Base-by-base conservation (phyloP, 2,888 invertebrate species). In the Agrotis exclamationis region DNA sequence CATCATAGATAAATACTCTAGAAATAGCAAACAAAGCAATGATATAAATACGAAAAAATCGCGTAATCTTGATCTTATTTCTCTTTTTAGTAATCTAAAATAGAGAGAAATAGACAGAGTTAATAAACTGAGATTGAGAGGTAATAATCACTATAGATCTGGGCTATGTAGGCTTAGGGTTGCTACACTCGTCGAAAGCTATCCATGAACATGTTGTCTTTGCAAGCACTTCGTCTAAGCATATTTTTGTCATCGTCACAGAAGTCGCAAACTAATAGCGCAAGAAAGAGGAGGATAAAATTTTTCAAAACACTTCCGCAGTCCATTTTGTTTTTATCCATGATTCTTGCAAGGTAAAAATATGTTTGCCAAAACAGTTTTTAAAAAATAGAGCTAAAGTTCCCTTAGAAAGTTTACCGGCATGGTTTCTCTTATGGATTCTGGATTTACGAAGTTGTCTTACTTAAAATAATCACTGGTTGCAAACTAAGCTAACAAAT, bases 111-210 rank as follows among this genome's bases (percentile, higher is more conserved):
- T 59, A 59, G 68, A 68, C 53, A 65, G 44, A 74, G 58, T 65
- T 78, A 82, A 85, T 84, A 76, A 83, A 73, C 67, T 80, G 64
- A 75, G 66, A 80, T 77, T 74, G 69, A 80, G 70, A 70, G 66
- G 77, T 83, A 79, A 81, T 59, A 76, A 45, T 78, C 63, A 56
- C 18, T 57, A 50, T n/a, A 62, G 60, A 62, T 70, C n/a, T 39
- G 13, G 11, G 53, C 70, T 64, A 68, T 69, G 28, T 69, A 67
- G 73, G 14, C 16, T 63, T 24, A 63, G 22, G 18, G 47, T 47
- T 50, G 13, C 11, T 13, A 20, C 47, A 66, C 18, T 57, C 18
- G 13, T 14, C n/a, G 1, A 16, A 16, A 58, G 9, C 14, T 24
- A 54, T 54, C 4, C 18, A 24, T 18, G 28, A 24, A 24, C 24